phyloP scores from a whole-genome alignment of 2,113 vertebrate genomes.

The Corapipo altera region DNA sequence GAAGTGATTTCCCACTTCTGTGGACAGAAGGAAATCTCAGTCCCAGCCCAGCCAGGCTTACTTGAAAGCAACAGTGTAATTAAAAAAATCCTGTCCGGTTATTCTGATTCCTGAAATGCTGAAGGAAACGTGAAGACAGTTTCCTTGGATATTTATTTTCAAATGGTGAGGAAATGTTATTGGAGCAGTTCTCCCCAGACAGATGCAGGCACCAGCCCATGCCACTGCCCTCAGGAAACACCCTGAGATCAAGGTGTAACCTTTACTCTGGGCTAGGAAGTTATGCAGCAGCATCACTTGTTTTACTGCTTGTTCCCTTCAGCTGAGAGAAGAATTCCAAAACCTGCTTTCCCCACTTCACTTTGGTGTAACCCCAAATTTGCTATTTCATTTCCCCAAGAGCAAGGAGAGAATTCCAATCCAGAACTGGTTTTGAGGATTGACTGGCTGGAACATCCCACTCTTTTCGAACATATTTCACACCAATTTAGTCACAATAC shows the following conservation, averaged over 20 bases:
- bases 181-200: neutral
- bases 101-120: neutral
- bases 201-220: neutral
- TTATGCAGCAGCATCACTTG: neutral
- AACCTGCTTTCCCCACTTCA: neutral
- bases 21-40: conserved; percentile 28
- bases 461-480: neutral
- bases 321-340: neutral
- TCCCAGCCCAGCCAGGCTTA: neutral
- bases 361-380: neutral
- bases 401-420: neutral
- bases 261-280: neutral
- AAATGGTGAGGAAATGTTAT: neutral
- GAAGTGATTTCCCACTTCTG: conserved; percentile 25
- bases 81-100: neutral
- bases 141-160: neutral
- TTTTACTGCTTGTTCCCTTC: neutral
- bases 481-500: neutral
- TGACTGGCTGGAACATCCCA: neutral
- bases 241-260: neutral
- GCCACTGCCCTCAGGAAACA: neutral
- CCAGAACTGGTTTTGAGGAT: neutral
- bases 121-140: rapidly evolving
- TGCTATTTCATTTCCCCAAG: neutral
- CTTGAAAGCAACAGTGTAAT: neutral